Evolutionary conservation across 2,888 invertebrate genomes (phyloP).

Genomic region (Corythucha ciliata): DNA sequence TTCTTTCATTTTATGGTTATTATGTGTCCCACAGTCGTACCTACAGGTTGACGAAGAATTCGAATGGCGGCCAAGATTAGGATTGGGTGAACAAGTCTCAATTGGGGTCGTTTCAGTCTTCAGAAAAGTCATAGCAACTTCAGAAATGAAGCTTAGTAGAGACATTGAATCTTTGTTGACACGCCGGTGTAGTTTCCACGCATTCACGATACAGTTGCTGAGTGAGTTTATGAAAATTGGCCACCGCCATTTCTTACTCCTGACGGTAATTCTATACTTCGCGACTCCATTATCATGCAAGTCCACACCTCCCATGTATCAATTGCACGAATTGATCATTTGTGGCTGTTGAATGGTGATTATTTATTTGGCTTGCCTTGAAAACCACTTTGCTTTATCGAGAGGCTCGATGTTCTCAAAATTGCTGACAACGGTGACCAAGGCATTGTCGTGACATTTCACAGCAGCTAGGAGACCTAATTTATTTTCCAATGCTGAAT

Average conservation of each 20-base stretch:
- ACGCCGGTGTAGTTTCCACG: conserved; percentile 9
- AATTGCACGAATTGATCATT: conserved; percentile 3
- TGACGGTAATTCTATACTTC: conserved; percentile 4
- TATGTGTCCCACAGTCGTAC: too few species aligned
- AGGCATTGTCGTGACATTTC: conserved; percentile 10
- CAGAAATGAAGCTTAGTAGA: conserved; percentile 9
- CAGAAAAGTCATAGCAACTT: too few species aligned
- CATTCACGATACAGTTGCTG: conserved; percentile 4
- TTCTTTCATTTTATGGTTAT: too few species aligned
- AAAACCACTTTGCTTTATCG: conserved; percentile 1
- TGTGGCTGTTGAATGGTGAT: conserved; percentile 1
- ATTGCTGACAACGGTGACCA: conserved; percentile 15
- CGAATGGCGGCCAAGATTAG: too few species aligned
- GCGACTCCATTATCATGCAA: conserved; percentile 13
- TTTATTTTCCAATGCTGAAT: too few species aligned
- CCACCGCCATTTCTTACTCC: conserved; percentile 13
- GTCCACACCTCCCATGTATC: conserved; percentile 14
- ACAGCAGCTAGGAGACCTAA: too few species aligned
- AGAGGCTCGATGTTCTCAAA: conserved; percentile 5
- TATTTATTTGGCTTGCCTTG: neutral
- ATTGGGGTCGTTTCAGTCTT: too few species aligned
- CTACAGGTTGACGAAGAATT: too few species aligned
- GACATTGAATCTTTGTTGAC: conserved; percentile 10
- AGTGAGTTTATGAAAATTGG: conserved; percentile 9
- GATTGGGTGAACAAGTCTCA: too few species aligned